A percentile compares a stretch with the other conserved stretches of the same genome.
These are phyloP conservation scores for Lacerta bilineata DNA, from an alignment of 2,797 vertebrate species.

Conservation along the genomic window DNA sequence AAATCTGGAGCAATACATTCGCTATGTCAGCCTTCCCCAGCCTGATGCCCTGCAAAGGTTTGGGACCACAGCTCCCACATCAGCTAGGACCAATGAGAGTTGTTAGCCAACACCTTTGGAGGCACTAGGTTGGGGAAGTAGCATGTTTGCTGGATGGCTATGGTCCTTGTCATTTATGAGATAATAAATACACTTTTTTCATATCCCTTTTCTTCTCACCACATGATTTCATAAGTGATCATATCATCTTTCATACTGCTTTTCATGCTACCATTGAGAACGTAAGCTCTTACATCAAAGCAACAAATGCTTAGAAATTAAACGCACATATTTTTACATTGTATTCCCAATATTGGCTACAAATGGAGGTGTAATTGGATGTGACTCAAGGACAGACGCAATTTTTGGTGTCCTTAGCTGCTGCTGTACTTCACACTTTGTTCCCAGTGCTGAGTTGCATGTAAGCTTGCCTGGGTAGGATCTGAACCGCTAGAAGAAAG, in stretches of 20 bases:
- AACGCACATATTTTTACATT: conserved; percentile 1
- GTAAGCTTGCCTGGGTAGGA: conserved; percentile 51
- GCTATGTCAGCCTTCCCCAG: too few relatives aligned
- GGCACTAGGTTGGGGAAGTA: too few relatives aligned
- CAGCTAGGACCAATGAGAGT: not conserved
- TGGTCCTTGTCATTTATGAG: not conserved
- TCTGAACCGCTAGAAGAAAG: conserved; percentile 50
- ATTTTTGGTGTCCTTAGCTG: conserved; percentile 39
- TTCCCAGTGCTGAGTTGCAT: conserved; percentile 43
- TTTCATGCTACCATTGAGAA: conserved; percentile 13
- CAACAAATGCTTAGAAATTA: conserved; percentile 33
- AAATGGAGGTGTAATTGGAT: conserved; percentile 64
- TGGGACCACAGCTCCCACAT: not conserved
- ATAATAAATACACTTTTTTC: not conserved
- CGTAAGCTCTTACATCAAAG: not conserved
- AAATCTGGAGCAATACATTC: not conserved
- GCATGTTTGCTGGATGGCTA: not conserved
- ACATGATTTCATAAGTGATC: not conserved
- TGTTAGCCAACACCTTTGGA: not conserved
- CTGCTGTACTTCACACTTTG: conserved; percentile 31
- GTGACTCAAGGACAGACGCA: conserved; percentile 15
- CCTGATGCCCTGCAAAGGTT: too few relatives aligned
- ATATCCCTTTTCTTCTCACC: not conserved
- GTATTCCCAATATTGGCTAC: conserved; percentile 49
- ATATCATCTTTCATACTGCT: not conserved